Conservation (phyloP, 2,888 invertebrate species). For the Blomia tropicalis region DNA sequence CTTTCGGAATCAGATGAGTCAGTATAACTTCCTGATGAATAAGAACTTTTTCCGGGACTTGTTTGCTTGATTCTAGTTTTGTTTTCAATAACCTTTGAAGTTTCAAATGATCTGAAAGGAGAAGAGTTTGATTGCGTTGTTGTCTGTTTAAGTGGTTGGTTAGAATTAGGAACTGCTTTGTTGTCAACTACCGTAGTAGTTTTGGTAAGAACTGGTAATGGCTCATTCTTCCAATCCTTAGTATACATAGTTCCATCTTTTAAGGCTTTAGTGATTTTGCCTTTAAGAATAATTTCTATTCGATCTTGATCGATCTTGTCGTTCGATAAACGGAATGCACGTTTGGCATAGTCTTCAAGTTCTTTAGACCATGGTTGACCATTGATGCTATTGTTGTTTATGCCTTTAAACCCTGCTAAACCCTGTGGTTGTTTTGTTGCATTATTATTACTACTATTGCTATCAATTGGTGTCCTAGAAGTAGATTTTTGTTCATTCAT, state of each 20-base stretch:
- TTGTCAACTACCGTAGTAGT: constrained; percentile 18
- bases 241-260: constrained; percentile 69
- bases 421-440: not conserved
- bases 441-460: not conserved
- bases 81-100: not conserved
- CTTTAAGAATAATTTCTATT: constrained; percentile 81
- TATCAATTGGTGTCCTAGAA: not conserved
- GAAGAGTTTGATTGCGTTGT: constrained; percentile 20
- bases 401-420: not conserved
- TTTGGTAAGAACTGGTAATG: constrained; percentile 47
- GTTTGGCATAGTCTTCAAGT: constrained; percentile 53
- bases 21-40: not conserved
- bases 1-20: constrained; percentile 2
- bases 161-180: constrained; percentile 33
- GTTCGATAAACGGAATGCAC: constrained; percentile 77
- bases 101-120: not conserved
- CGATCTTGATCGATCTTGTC: constrained; percentile 77
- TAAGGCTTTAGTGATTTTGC: constrained; percentile 76
- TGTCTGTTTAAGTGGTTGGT: not conserved
- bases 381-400: not conserved
- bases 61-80: not conserved
- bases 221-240: constrained; percentile 86
- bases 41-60: not conserved
- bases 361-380: not conserved
- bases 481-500: not conserved